Evolutionary conservation across 2,888 invertebrate genomes (phyloP).

Genomic region (Chrysolina haemoptera): DNA sequence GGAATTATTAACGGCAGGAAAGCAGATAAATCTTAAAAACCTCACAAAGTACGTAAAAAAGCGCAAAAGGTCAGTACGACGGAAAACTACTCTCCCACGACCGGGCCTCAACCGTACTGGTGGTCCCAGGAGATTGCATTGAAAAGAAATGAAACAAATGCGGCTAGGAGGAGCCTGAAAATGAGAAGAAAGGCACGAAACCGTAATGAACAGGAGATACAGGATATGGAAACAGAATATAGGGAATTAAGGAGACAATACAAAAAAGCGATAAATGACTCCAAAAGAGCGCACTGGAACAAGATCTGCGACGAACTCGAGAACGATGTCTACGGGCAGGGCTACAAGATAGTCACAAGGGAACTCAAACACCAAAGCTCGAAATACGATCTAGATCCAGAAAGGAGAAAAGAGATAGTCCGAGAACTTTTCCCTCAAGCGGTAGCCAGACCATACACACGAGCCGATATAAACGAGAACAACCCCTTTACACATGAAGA

Average conservation of each 20-base stretch:
- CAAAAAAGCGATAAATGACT: conserved; percentile 3
- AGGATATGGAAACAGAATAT: background rate
- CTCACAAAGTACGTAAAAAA: background rate
- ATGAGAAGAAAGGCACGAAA: background rate
- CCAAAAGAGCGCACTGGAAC: background rate
- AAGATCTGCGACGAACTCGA: background rate
- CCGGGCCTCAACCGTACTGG: background rate
- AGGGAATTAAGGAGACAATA: background rate
- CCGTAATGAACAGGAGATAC: background rate
- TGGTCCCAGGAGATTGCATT: background rate
- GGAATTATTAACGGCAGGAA: background rate
- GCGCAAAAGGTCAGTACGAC: background rate
- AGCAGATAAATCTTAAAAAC: background rate
- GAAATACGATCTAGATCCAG: background rate
- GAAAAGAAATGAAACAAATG: background rate
- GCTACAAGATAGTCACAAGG: background rate
- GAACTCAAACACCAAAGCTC: background rate
- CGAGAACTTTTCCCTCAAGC: background rate
- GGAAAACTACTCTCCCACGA: background rate
- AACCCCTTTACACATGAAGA: too few relatives aligned
- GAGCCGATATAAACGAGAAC: too few relatives aligned
- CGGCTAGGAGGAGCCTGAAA: background rate
- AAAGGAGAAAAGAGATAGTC: background rate
- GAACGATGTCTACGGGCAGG: too few relatives aligned
- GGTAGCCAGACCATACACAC: too few relatives aligned